Base-by-base conservation (phyloP, 2,797 vertebrate genomes). In the Centroberyx gerrardi region DNA sequence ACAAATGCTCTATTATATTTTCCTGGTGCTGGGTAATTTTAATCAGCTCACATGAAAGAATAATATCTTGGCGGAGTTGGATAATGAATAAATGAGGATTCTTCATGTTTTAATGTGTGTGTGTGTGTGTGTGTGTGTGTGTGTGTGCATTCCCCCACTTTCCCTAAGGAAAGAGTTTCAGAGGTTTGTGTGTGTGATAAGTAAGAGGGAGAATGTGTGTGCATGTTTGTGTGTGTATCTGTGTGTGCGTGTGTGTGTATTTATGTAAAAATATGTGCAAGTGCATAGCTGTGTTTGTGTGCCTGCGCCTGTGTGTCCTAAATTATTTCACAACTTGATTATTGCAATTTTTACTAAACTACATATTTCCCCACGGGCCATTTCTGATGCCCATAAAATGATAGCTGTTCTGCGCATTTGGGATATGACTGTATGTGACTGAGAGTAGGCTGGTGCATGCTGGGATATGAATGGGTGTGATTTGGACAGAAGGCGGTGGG, bases 401-500 rank as follows among this genome's bases (percentile, higher is more conserved):
- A 86, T 84, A 67, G 74, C 54, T 87, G 71, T 81, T 85, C 83
- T 82, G 82, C 49, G 51, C 74, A 74, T 83, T 71, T 80, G 80
- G 78, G 78, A 86, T 74, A 61, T 79, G 76, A 85, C 62, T 74
- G 67, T 72, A 62, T 82, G 81, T 69, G 76, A 85, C 64, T 73
- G 82, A 38, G 80, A 73, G 78, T 67, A 31, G 67, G 81, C 60
- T 70, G 76, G 55, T 81, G 89, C 87, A 84, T 88, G 87, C 84
- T 89, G 87, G 83, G 87, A 89, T 81, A 72, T 65, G 62, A 84
- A 90, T 73, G 84, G 84, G 68, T 84, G 86, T 82, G 81, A 89
- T 89, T 83, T 91, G 80, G 85, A 90, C 89, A 88, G 87, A 87
- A 84, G 86, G 88, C 62, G 2, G 76, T 90, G 85, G 83, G 88